A percentile compares a stretch with the other conserved stretches of the same genome.
phyloP scores from a whole-genome alignment of 37 sponge, comb jelly and placozoan genomes.

The Spongia lamella region DNA sequence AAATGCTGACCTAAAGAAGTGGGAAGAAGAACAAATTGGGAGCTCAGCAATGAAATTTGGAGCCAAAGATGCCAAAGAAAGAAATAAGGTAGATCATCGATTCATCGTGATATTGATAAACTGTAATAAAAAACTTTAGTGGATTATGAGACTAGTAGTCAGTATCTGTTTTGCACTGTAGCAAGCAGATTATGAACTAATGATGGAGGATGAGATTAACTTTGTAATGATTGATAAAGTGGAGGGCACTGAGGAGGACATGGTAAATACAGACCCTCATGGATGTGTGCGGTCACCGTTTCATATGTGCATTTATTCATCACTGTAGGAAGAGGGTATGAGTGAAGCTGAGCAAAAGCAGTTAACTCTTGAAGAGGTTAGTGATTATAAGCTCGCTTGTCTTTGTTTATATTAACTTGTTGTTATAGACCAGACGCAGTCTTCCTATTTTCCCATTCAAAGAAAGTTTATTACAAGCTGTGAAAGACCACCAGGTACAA shows the following conservation, averaged over 20 bases:
- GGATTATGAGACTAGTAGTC: no score
- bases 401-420: neutral
- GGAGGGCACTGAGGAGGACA: slow-evolving; percentile 56
- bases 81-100: slow-evolving; percentile 47
- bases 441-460: slow-evolving; percentile 88
- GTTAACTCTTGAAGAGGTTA: slow-evolving; percentile 66
- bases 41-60: slow-evolving; percentile 85
- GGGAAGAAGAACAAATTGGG: slow-evolving; percentile 91
- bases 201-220: slow-evolving; percentile 89
- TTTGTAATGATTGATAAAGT: slow-evolving; percentile 85
- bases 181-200: slow-evolving; percentile 89
- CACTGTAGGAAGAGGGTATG: slow-evolving; percentile 12
- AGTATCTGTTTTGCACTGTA: slow-evolving; percentile 8
- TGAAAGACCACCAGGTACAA: slow-evolving; percentile 84
- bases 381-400: neutral
- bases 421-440: slow-evolving; percentile 74
- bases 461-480: slow-evolving; percentile 83
- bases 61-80: slow-evolving; percentile 80
- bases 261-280: neutral
- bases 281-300: neutral
- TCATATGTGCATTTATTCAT: neutral
- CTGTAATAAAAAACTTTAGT: no score
- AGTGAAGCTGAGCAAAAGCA: slow-evolving; percentile 72
- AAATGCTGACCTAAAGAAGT: slow-evolving; percentile 89
- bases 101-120: no score